Conservation (phyloP, 2,113 vertebrate genomes). For the Mystacornis crossleyi region DNA sequence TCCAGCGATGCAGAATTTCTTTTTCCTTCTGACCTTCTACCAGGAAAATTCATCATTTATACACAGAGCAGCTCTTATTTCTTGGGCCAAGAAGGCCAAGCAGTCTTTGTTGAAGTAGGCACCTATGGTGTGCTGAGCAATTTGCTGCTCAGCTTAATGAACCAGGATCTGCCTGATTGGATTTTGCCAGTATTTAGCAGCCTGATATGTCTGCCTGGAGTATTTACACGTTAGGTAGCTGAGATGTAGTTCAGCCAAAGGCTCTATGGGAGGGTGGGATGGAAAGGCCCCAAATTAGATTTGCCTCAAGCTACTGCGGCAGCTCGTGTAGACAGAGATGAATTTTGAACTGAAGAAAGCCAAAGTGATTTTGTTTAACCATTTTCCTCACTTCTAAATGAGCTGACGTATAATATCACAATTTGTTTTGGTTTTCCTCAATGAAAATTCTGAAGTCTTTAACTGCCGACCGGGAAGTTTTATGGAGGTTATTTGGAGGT, state of each 20-base stretch:
- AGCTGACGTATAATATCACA: background rate
- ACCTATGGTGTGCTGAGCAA: background rate
- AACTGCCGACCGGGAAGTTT: background rate
- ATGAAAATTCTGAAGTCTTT: background rate
- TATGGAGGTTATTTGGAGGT: conserved; percentile 13
- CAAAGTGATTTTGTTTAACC: conserved; percentile 24
- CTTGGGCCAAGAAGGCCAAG: background rate
- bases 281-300: conserved; percentile 29
- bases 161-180: background rate
- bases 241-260: conserved; percentile 28
- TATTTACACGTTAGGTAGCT: background rate
- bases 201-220: background rate
- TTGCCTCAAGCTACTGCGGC: conserved; percentile 5
- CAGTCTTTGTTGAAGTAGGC: background rate
- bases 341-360: conserved; percentile 13
- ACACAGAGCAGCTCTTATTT: background rate
- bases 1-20: background rate
- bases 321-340: background rate
- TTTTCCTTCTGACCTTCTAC: background rate
- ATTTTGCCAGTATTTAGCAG: conserved; percentile 12
- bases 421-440: conserved; percentile 44
- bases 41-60: background rate
- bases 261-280: background rate
- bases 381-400: conserved; percentile 6
- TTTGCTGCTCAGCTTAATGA: background rate